Conservation (phyloP, 2,797 vertebrate genomes). For the Trematocara caparti region DNA sequence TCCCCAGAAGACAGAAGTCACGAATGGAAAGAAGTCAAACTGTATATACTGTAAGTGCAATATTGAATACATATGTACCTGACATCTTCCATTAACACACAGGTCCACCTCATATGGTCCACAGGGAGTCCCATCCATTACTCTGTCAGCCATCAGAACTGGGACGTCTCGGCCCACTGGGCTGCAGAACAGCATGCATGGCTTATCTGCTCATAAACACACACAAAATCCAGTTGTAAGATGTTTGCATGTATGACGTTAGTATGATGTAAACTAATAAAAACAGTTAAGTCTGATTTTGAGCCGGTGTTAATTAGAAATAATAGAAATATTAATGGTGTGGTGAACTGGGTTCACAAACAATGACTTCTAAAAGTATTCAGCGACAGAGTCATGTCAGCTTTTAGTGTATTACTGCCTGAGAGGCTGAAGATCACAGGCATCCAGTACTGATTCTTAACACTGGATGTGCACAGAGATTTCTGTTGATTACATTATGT, state of each 20-base stretch:
- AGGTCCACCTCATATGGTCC: constrained; percentile 92
- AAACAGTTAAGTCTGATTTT: background rate
- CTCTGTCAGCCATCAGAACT: constrained; percentile 84
- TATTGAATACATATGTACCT: constrained; percentile 72
- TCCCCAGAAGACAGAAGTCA: background rate
- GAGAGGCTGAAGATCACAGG: background rate
- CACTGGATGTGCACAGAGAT: no score
- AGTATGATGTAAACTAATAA: background rate
- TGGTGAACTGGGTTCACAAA: background rate
- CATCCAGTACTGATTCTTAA: background rate
- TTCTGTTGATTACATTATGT: background rate
- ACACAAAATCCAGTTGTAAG: background rate
- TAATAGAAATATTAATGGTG: background rate
- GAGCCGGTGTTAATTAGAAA: background rate
- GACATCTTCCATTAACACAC: constrained; percentile 92
- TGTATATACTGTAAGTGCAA: background rate
- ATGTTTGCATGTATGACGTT: background rate
- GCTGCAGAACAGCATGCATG: constrained; percentile 90
- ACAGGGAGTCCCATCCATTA: constrained; percentile 93
- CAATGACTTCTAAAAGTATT: background rate
- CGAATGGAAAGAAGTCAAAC: background rate
- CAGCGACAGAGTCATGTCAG: background rate
- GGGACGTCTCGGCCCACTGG: constrained; percentile 85
- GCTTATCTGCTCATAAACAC: constrained; percentile 81
- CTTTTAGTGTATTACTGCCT: background rate